Evolutionary conservation across 2,113 vertebrate genomes (phyloP).

Genomic region (Megaceryle torquata): DNA sequence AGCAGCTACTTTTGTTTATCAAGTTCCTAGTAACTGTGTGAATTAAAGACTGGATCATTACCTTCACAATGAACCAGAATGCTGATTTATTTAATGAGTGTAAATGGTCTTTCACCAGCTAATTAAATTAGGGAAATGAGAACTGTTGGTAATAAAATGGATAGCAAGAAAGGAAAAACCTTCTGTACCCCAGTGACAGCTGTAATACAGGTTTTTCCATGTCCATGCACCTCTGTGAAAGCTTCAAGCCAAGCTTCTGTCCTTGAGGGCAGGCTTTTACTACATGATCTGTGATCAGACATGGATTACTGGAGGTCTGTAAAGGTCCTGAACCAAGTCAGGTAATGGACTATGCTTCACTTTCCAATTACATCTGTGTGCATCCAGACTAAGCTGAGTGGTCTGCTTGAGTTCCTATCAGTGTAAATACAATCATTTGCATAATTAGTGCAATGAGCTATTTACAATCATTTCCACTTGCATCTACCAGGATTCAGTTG

Average conservation of each 20-base stretch:
- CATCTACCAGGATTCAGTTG: neutral
- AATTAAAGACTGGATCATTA: slow-evolving; percentile 59
- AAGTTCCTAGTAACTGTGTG: neutral
- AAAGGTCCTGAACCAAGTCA: neutral
- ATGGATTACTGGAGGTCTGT: neutral
- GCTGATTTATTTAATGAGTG: slow-evolving; percentile 64
- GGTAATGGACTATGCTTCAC: neutral
- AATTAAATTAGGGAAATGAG: slow-evolving; percentile 66
- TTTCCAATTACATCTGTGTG: neutral
- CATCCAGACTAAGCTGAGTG: neutral
- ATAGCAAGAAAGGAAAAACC: neutral
- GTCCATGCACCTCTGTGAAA: neutral
- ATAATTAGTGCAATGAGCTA: neutral
- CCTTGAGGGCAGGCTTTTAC: neutral
- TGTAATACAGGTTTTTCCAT: neutral
- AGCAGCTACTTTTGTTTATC: slow-evolving; percentile 46
- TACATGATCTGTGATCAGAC: neutral
- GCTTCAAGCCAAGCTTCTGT: neutral
- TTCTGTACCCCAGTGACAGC: neutral
- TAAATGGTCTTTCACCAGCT: slow-evolving; percentile 45
- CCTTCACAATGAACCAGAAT: slow-evolving; percentile 58
- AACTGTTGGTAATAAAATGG: slow-evolving; percentile 4
- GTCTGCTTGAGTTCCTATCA: neutral
- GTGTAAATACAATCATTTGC: neutral
- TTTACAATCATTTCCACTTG: neutral